Conservation (phyloP, 2,113 vertebrate genomes). For the Ptychochromis oligacanthus region DNA sequence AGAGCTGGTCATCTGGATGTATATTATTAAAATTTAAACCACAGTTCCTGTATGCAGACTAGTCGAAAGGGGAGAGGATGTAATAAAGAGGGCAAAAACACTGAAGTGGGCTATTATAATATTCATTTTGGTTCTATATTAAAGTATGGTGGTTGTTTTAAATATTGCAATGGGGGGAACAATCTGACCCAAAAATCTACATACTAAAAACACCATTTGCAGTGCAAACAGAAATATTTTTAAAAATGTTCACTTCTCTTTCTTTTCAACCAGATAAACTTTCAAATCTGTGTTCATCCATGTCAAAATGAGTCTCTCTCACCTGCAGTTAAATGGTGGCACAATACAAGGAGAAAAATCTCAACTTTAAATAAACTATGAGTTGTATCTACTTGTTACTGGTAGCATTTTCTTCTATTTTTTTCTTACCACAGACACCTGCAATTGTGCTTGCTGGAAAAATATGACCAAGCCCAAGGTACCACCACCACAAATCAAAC, state of each 20-base stretch:
- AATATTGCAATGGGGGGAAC: conserved; percentile 7
- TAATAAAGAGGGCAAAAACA: neutral
- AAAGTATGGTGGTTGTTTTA: neutral
- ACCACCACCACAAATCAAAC: neutral
- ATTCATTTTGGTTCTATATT: neutral
- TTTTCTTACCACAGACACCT: neutral
- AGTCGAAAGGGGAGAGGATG: neutral
- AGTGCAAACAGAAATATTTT: neutral
- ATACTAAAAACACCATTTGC: neutral
- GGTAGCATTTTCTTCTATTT: neutral
- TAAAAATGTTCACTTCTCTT: conserved; percentile 20
- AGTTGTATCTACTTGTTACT: neutral
- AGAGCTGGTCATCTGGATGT: neutral
- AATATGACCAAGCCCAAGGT: neutral
- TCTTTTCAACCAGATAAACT: neutral
- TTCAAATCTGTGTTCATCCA: neutral
- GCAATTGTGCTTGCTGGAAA: neutral
- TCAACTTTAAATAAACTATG: neutral
- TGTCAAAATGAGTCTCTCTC: neutral
- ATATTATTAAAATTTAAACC: neutral
- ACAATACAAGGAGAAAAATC: neutral
- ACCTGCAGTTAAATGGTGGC: neutral
- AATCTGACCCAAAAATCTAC: neutral
- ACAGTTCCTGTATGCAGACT: neutral
- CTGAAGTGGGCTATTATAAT: neutral